A percentile compares a stretch with the other conserved stretches of the same genome.
phyloP scores from a whole-genome alignment of 2,888 invertebrate species.

The Euclidia mi region DNA sequence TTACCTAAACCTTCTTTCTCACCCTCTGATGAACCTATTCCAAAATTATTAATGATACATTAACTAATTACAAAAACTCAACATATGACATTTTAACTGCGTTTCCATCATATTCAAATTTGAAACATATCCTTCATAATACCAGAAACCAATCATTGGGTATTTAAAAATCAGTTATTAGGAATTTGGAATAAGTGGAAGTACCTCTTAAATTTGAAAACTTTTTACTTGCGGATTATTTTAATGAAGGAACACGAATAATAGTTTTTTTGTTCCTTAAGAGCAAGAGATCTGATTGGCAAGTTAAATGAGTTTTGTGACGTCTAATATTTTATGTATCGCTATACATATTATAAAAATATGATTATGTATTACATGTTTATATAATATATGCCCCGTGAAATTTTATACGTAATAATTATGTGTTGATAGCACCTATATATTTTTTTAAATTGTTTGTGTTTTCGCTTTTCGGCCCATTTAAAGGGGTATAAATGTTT shows the following conservation, averaged over 20 bases:
- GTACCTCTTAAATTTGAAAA: too few relatives aligned
- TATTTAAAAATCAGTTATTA: too few relatives aligned
- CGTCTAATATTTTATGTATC: slow-evolving; percentile 5
- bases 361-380: slow-evolving; percentile 24
- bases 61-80: slow-evolving; percentile 13
- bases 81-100: too few relatives aligned
- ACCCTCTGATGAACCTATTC: too few relatives aligned
- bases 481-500: slow-evolving; percentile 9
- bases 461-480: slow-evolving; percentile 23
- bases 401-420: too few relatives aligned
- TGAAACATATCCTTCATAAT: too few relatives aligned
- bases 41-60: background rate
- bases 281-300: too few relatives aligned
- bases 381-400: slow-evolving; percentile 5
- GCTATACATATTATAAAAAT: background rate
- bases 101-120: too few relatives aligned
- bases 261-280: slow-evolving; percentile 10
- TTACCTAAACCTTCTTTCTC: background rate
- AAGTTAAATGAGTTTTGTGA: slow-evolving; percentile 17
- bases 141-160: too few relatives aligned
- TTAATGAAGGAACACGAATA: slow-evolving; percentile 38
- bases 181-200: too few relatives aligned
- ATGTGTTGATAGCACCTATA: too few relatives aligned
- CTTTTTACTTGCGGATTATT: too few relatives aligned
- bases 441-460: background rate